Evolutionary conservation across 2,888 invertebrate species (phyloP), one percentile per base, ranked within the genome.

Genomic region (Ypsolopha scabrella): DNA sequence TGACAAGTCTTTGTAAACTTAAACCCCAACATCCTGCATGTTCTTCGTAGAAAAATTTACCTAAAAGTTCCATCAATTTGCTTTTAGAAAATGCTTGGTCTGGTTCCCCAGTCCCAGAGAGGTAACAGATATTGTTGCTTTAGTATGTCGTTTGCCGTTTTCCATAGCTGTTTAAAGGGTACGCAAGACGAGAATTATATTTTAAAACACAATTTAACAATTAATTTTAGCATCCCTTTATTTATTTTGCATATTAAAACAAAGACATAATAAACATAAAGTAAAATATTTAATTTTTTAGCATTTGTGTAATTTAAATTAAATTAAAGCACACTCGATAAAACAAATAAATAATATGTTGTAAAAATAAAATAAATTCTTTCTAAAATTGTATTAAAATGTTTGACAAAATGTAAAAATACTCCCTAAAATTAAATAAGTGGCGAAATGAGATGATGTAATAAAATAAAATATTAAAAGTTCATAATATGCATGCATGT

Each of bases 161-260:
- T 39, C 39, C 39, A 6, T 11, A 39, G 11, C 6, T 9, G 7
- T 39, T 6, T 10, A 9, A 11, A 6, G 10, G 39, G 11, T 38
- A 11, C 7, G 43, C 1, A 43, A 8, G n/a, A n/a, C n/a, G n/a
- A 43, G 7, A 43, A 43, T 13, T 7, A 43, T 24, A 3, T 24
- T 24, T 24, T 4, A 3, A 24, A 24, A 2, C 24, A 24, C 2
- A 24, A 24, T 3, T 24, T 24, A 24, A 24, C 24, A 24, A 24
- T 24, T 24, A 24, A 24, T 24, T 43, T 67, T 65, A 72, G 72
- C 71, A 63, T 67, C 68, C 60, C 56, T 70, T 76, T 72, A 73
- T 70, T 74, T 63, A 59, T 68, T 35, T 68, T 67, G 70, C 68
- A 64, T 64, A 64, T 52, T 53, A 53, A 70, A 70, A 70, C 60